Percentiles rank a stretch among this genome's conserved stretches.
Conservation (phyloP, 1,140 invertebrate species). For the Calosoma granatense region DNA sequence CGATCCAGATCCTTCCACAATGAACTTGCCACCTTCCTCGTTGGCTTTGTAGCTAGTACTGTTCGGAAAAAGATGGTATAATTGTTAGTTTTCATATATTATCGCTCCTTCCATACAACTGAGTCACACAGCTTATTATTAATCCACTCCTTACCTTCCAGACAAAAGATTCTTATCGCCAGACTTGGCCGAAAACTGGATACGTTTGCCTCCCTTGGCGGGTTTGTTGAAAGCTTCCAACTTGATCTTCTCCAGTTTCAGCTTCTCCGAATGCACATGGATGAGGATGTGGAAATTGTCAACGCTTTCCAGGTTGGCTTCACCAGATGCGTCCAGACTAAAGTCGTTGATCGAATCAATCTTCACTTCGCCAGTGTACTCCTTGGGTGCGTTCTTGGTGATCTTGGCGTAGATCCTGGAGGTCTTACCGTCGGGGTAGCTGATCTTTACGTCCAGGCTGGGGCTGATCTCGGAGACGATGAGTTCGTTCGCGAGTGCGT, state of each 20-base stretch:
- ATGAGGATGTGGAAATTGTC: slow-evolving; percentile 53
- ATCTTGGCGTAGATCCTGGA: slow-evolving; percentile 42
- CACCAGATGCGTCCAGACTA: slow-evolving; percentile 38
- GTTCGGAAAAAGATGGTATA: slow-evolving; percentile 16
- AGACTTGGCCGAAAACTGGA: slow-evolving; percentile 49
- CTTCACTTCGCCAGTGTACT: slow-evolving; percentile 43
- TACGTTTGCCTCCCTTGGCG: slow-evolving; percentile 44
- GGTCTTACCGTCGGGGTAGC: slow-evolving; percentile 36
- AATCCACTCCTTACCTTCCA: slow-evolving; percentile 36
- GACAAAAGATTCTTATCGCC: slow-evolving; percentile 53
- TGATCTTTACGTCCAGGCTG: slow-evolving; percentile 36
- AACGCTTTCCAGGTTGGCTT: slow-evolving; percentile 46
- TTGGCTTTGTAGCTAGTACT: slow-evolving; percentile 56
- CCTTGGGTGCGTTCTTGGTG: slow-evolving; percentile 40
- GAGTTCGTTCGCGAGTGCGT: slow-evolving; percentile 37
- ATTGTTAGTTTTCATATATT: not conserved
- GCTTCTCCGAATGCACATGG: slow-evolving; percentile 51
- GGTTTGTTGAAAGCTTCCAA: slow-evolving; percentile 52
- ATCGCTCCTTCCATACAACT: not conserved
- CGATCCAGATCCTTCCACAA: slow-evolving; percentile 58
- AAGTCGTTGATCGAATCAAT: slow-evolving; percentile 42
- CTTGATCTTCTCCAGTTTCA: slow-evolving; percentile 54
- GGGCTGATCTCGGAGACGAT: slow-evolving; percentile 35
- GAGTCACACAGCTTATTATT: too few species aligned
- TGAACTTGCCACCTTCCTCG: slow-evolving; percentile 56